phyloP scores from a whole-genome alignment of 2,888 invertebrate genomes.

The Myopa tessellatipennis region DNA sequence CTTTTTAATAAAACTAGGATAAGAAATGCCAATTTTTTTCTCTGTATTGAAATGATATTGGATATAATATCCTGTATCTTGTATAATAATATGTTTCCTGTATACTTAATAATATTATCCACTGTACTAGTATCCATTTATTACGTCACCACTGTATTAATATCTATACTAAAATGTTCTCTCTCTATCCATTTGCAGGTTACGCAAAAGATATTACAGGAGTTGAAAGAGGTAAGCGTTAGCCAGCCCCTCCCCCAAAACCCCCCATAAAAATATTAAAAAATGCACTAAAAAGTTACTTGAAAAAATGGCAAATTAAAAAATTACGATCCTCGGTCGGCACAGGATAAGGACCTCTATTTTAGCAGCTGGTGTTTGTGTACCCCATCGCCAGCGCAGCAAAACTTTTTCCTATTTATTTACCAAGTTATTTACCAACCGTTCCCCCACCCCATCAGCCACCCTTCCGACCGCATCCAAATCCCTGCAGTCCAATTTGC shows the following conservation, averaged over 20 bases:
- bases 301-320: conserved; percentile 25
- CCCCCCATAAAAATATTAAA: conserved; percentile 1
- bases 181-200: conserved; percentile 71
- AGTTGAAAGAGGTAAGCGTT: conserved; percentile 67
- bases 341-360: conserved; percentile 15
- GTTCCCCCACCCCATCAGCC: neutral
- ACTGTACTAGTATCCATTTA: too few species aligned
- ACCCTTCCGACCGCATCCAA: conserved; percentile 1
- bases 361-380: conserved; percentile 14
- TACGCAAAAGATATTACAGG: conserved; percentile 69
- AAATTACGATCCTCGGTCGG: conserved; percentile 26
- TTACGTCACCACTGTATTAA: too few species aligned
- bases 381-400: neutral
- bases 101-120: too few species aligned
- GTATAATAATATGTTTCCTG: too few species aligned
- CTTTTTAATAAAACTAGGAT: too few species aligned
- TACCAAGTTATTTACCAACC: conserved; percentile 1
- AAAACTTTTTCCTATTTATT: neutral
- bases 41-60: too few species aligned
- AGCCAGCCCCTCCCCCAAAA: too few species aligned
- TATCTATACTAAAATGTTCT: neutral
- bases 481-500: conserved; percentile 31
- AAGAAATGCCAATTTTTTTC: too few species aligned
- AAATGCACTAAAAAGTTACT: neutral
- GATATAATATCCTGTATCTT: too few species aligned